A percentile compares a stretch with the other conserved stretches of the same genome.
phyloP scores from a whole-genome alignment of 2,113 vertebrate species.

The Okapia johnstoni region DNA sequence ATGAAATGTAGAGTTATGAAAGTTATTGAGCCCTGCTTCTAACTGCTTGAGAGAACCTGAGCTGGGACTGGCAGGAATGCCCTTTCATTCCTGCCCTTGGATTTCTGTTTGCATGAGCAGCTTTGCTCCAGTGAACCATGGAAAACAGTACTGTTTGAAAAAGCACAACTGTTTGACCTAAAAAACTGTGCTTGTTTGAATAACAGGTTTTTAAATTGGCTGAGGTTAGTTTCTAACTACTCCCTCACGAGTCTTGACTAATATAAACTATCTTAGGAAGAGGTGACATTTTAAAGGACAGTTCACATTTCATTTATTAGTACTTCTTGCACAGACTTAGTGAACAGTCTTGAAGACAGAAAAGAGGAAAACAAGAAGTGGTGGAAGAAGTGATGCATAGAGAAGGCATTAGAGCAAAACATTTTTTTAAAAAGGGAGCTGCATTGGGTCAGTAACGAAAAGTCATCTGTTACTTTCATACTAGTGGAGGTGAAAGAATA shows the following conservation, averaged over 20 bases:
- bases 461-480: not conserved
- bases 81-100: slow-evolving; percentile 3
- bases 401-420: not conserved
- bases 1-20: not conserved
- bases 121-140: slow-evolving; percentile 47
- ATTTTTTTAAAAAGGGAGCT: not conserved
- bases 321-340: not conserved
- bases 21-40: not conserved
- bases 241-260: not conserved
- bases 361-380: not conserved
- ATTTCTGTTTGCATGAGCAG: not conserved
- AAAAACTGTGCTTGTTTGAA: not conserved
- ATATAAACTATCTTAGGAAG: not conserved
- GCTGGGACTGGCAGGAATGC: not conserved
- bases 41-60: not conserved
- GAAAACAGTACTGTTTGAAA: slow-evolving; percentile 30
- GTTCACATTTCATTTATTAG: not conserved
- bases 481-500: not conserved
- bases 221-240: not conserved
- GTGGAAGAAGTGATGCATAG: not conserved
- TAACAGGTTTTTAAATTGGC: slow-evolving; percentile 23
- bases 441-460: not conserved
- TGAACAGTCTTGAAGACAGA: not conserved
- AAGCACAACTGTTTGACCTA: not conserved
- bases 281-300: not conserved